Evolutionary conservation across 2,888 invertebrate genomes (phyloP), one percentile per base, ranked within the genome.

Genomic region (Anarsia innoxiella): DNA sequence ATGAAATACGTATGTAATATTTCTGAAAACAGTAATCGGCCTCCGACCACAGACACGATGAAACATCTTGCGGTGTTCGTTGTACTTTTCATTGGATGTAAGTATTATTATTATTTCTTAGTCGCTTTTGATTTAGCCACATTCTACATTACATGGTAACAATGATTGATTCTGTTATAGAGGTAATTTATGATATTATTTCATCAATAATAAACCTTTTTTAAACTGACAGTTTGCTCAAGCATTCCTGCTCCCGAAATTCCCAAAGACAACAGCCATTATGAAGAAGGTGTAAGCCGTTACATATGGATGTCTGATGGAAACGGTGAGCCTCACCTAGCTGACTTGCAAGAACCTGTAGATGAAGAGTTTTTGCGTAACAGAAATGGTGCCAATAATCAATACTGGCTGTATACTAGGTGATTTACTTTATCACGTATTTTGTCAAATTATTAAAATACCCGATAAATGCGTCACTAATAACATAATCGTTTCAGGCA

Each of bases 281-380:
- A 82, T 53, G 71, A 75, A 2, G 79, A 80, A 44, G 82, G 82
- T 0, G 59, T 62, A 34, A 79, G 77, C 49, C 72, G 72, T 0
- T 84, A 76, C 49, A 61, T 83, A 36, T 83, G 79, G 79, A 79
- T 83, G 68, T 69, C 76, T 1, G 72, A 83, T 51, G 66, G 69
- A 10, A 57, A 74, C 1, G 77, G 72, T 1, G 51, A 48, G 0
- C 70, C 73, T 0, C 53, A 59, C 0, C 55, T 84, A 1, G 77
- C 79, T 4, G 82, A 84, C 44, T 51, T 82, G 1, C 44, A 65
- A 0, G 65, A 58, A 8, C 65, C 61, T 1, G 55, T 66, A 14
- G 44, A 60, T 8, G 29, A 23, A 0, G 2, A 55, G 0, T 11
- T 12, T 2, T 12, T 62, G 1, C 39, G 29, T 1, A n/a, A 14